These are phyloP conservation scores for Andricus quercusramuli DNA, from an alignment of 2,888 invertebrate genomes.

Conservation along the genomic window DNA sequence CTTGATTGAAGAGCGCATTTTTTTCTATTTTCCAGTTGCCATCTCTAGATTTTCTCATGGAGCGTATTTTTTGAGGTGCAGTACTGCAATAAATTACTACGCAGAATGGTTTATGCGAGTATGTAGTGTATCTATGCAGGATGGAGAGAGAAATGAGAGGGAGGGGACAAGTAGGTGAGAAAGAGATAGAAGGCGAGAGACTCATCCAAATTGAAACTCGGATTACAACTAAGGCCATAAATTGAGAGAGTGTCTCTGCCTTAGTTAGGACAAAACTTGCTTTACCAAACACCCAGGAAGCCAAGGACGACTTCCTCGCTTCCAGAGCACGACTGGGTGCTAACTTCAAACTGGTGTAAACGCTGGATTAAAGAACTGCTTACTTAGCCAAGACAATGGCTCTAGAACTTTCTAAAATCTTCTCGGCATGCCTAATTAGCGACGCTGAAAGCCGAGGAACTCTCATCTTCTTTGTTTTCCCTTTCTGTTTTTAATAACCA, in stretches of 20 bases:
- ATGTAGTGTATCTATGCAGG: slow-evolving; percentile 22
- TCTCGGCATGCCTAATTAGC: slow-evolving; percentile 47
- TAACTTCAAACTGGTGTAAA: slow-evolving; percentile 44
- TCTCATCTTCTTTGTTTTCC: neutral
- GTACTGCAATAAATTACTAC: slow-evolving; percentile 13
- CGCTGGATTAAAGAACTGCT: slow-evolving; percentile 46
- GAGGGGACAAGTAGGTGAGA: slow-evolving; percentile 44
- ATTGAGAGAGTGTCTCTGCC: slow-evolving; percentile 68
- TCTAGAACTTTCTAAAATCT: slow-evolving; percentile 45
- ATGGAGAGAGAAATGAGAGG: slow-evolving; percentile 1
- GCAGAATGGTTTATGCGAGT: neutral
- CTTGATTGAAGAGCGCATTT: neutral
- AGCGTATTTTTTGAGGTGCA: neutral
- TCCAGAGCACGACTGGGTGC: slow-evolving; percentile 35
- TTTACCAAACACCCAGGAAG: slow-evolving; percentile 49
- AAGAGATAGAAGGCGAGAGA: slow-evolving; percentile 43
- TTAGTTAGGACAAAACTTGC: slow-evolving; percentile 59
- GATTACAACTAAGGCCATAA: slow-evolving; percentile 69
- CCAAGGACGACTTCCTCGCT: slow-evolving; percentile 50
- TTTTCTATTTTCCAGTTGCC: neutral
- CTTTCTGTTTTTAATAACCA: neutral
- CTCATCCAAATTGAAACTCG: slow-evolving; percentile 66
- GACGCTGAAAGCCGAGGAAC: slow-evolving; percentile 21
- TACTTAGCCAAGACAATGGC: slow-evolving; percentile 42
- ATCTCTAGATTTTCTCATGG: neutral